Conservation (phyloP, 2,797 vertebrate species). For the Carapus acus region DNA sequence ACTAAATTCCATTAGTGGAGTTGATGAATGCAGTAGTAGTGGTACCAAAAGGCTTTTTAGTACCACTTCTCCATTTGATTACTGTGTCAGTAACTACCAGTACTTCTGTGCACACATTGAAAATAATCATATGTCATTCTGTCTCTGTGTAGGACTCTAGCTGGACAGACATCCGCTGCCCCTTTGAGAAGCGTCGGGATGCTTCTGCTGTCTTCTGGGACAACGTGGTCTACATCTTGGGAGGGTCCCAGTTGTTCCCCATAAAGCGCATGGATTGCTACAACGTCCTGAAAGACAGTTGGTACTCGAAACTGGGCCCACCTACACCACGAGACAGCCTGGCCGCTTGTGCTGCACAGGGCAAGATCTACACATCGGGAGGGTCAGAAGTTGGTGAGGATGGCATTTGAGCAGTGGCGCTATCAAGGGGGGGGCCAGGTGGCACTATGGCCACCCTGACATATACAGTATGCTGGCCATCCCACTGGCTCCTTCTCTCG, state of each 20-base stretch:
- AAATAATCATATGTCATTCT: conserved; percentile 2
- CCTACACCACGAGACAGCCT: conserved; percentile 95
- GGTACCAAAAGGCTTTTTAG: too few relatives aligned
- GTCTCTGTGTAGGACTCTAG: conserved; percentile 81
- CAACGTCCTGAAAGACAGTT: conserved; percentile 97
- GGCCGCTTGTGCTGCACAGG: conserved; percentile 90
- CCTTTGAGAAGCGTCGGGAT: conserved; percentile 96
- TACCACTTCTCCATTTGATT: too few relatives aligned
- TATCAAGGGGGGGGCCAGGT: not conserved
- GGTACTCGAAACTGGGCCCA: conserved; percentile 97
- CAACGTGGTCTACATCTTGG: conserved; percentile 98
- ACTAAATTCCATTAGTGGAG: too few relatives aligned
- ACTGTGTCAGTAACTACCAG: too few relatives aligned
- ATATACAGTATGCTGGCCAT: too few relatives aligned
- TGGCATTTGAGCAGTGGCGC: too few relatives aligned
- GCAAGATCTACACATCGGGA: conserved; percentile 97
- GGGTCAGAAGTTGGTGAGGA: conserved; percentile 95
- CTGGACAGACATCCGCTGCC: conserved; percentile 97
- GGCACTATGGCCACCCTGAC: too few relatives aligned
- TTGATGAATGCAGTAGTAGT: too few relatives aligned
- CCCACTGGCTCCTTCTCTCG: too few relatives aligned
- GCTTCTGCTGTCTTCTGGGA: conserved; percentile 96
- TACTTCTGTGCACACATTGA: not conserved
- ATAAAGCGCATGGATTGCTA: conserved; percentile 99
- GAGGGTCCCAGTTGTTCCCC: conserved; percentile 95